Conservation (phyloP, 2,888 invertebrate genomes). For the Cryptus armator region DNA sequence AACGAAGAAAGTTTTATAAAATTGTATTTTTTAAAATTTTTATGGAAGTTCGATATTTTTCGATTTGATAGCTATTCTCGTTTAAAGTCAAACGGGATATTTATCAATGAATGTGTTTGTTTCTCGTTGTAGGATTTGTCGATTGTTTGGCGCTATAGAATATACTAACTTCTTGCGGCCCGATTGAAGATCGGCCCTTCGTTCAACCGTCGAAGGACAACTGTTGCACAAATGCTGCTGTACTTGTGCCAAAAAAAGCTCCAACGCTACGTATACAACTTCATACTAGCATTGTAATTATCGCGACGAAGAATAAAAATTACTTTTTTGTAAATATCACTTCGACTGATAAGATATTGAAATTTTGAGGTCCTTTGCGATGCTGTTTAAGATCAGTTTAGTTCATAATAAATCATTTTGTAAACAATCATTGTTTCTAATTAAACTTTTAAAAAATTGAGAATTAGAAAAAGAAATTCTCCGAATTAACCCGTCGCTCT, state of each 20-base stretch:
- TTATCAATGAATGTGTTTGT: neutral
- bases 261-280: neutral
- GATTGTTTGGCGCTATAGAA: neutral
- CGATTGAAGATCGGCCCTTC: constrained; percentile 7
- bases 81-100: neutral
- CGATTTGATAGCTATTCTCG: neutral
- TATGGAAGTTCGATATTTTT: no score
- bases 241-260: neutral
- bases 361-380: no score
- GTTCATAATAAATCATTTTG: no score
- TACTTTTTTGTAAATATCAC: no score
- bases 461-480: no score
- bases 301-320: neutral
- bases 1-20: no score
- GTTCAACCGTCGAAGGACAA: constrained; percentile 12
- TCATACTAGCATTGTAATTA: neutral
- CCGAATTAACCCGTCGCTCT: no score
- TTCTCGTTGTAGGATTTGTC: neutral
- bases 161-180: constrained; percentile 22
- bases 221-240: constrained; percentile 15
- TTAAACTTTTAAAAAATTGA: no score
- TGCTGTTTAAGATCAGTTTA: no score
- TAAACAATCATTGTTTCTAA: no score
- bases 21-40: no score
- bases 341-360: no score